These are phyloP conservation scores for Bradypodion pumilum DNA, from an alignment of 2,797 vertebrate genomes.

Conservation along the genomic window DNA sequence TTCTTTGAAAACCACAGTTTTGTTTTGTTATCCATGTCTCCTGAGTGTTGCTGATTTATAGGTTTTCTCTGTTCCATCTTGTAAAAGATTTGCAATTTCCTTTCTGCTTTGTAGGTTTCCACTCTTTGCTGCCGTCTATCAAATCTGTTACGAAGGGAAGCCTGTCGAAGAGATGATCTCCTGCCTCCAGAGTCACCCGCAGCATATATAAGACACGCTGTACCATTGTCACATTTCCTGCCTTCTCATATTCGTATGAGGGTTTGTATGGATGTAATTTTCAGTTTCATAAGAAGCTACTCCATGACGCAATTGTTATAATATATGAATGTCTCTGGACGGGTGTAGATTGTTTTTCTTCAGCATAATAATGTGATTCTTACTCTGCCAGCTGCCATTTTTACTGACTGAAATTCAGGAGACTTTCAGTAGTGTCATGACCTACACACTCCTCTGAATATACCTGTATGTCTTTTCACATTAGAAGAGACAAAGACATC, in stretches of 20 bases:
- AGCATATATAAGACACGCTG: slow-evolving; percentile 77
- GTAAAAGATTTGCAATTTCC: not conserved
- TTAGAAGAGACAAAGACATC: not conserved
- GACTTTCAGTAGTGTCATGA: not conserved
- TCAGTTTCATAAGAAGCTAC: slow-evolving; percentile 36
- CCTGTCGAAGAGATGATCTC: slow-evolving; percentile 86
- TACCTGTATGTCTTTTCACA: not conserved
- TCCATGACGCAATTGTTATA: slow-evolving; percentile 32
- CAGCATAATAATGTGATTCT: not conserved
- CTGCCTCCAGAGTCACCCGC: slow-evolving; percentile 88
- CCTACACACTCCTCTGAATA: not conserved
- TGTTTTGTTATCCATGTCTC: slow-evolving; percentile 10
- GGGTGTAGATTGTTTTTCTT: not conserved
- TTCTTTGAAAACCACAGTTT: too few relatives aligned
- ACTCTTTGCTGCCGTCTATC: slow-evolving; percentile 86
- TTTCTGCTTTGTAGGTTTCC: slow-evolving; percentile 81
- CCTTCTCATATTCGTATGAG: not conserved
- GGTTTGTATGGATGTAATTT: slow-evolving; percentile 42
- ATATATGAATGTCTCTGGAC: slow-evolving; percentile 10
- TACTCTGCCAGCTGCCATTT: slow-evolving; percentile 8
- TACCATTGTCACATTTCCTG: not conserved
- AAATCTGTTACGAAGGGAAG: slow-evolving; percentile 88
- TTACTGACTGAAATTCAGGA: slow-evolving; percentile 32
- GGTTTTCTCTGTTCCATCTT: not conserved
- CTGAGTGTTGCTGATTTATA: not conserved